These are phyloP conservation scores for Parus major DNA, from an alignment of 2,113 vertebrate species.

Conservation along the genomic window DNA sequence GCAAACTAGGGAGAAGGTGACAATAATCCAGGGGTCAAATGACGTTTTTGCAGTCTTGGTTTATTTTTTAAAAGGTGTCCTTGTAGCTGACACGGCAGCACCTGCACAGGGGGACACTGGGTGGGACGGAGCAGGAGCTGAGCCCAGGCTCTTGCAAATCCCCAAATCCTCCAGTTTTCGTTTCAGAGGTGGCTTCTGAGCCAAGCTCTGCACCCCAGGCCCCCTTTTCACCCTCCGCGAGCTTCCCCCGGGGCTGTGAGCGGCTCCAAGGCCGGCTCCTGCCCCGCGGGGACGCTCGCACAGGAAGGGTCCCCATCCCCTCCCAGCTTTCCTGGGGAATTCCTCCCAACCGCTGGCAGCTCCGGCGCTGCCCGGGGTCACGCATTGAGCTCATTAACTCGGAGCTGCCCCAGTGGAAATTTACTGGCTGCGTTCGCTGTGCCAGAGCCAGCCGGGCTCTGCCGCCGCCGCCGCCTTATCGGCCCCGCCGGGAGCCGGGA, in stretches of 20 bases:
- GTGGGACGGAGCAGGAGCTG: not conserved
- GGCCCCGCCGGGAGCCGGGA: not conserved
- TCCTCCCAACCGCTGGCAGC: slow-evolving; percentile 27
- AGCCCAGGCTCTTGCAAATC: not conserved
- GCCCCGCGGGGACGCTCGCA: not conserved
- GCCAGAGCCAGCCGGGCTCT: slow-evolving; percentile 16
- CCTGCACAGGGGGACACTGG: fast-evolving
- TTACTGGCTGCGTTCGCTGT: not conserved
- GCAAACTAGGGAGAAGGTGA: fast-evolving
- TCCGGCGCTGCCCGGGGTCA: slow-evolving; percentile 8
- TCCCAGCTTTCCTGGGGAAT: slow-evolving; percentile 19
- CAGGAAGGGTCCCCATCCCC: not conserved
- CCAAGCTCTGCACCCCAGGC: fast-evolving
- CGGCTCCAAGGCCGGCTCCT: fast-evolving
- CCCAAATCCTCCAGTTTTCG: not conserved
- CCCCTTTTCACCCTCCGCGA: fast-evolving
- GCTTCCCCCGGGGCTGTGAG: not conserved
- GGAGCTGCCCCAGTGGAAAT: slow-evolving; percentile 67
- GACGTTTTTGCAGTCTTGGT: fast-evolving
- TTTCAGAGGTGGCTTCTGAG: not conserved
- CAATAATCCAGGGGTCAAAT: not conserved
- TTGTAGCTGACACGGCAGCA: not conserved
- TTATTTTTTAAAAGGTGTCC: not conserved
- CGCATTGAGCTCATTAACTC: slow-evolving; percentile 36
- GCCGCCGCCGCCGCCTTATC: not conserved